Conservation (phyloP, 2,113 vertebrate genomes). For the Corynorhinus townsendii region DNA sequence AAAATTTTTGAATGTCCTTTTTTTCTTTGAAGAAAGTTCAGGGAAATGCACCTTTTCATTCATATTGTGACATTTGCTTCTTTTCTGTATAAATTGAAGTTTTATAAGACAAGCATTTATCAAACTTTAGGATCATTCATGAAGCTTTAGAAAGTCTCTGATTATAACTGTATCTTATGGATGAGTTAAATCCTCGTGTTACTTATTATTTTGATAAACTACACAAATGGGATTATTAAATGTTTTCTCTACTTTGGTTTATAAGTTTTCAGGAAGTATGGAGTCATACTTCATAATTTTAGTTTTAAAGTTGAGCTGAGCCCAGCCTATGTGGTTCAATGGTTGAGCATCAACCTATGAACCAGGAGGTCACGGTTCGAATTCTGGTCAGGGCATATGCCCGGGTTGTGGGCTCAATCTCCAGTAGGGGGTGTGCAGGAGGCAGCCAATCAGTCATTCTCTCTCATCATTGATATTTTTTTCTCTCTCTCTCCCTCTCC, state of each 20-base stretch:
- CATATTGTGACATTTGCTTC: neutral
- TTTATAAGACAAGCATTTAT: neutral
- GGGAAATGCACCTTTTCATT: neutral
- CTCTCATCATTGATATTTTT: too few species aligned
- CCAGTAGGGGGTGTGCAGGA: too few species aligned
- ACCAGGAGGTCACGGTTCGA: too few species aligned
- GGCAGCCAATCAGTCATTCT: too few species aligned
- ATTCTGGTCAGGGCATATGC: too few species aligned
- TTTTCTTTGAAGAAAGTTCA: neutral
- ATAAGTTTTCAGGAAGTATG: neutral
- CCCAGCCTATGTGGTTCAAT: too few species aligned
- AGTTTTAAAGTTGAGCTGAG: neutral
- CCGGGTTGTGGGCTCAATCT: too few species aligned
- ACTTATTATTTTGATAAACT: neutral
- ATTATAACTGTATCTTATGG: neutral
- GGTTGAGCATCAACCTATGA: too few species aligned
- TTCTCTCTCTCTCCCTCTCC: too few species aligned
- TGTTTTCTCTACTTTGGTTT: neutral
- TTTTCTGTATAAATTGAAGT: neutral
- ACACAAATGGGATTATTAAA: neutral
- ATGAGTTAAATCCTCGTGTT: neutral
- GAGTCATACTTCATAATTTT: neutral
- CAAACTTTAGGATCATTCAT: neutral
- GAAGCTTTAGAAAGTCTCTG: neutral
- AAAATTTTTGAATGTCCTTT: neutral